Conservation (phyloP, 1,140 invertebrate species). For the Steinernema khuongi region DNA sequence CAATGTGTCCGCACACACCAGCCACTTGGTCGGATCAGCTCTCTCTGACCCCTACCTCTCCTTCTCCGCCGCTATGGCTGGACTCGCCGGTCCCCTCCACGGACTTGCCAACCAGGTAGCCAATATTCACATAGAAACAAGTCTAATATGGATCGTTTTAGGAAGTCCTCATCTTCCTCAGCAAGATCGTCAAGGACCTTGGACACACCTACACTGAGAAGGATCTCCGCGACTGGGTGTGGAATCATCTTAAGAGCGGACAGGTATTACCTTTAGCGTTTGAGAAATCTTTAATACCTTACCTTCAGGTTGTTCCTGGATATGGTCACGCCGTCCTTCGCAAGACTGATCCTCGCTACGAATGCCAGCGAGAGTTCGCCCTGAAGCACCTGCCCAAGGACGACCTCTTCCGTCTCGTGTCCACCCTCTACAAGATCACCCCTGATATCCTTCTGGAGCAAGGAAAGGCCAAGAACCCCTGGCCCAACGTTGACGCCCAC, state of each 20-base stretch:
- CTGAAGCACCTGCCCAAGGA: slow-evolving; percentile 88
- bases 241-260: slow-evolving; percentile 86
- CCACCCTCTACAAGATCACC: slow-evolving; percentile 76
- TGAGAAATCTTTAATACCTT: background rate
- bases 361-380: slow-evolving; percentile 88
- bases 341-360: slow-evolving; percentile 90
- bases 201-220: slow-evolving; percentile 74
- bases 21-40: slow-evolving; percentile 87
- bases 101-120: slow-evolving; percentile 82
- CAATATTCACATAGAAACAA: background rate
- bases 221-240: slow-evolving; percentile 82
- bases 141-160: slow-evolving; percentile 27
- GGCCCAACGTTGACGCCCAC: slow-evolving; percentile 97
- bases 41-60: slow-evolving; percentile 88
- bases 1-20: slow-evolving; percentile 86
- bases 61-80: slow-evolving; percentile 87
- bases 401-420: slow-evolving; percentile 73
- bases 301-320: slow-evolving; percentile 76
- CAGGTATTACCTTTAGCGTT: slow-evolving; percentile 62
- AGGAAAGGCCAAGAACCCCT: slow-evolving; percentile 96
- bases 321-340: slow-evolving; percentile 93
- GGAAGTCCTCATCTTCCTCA: slow-evolving; percentile 78
- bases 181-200: slow-evolving; percentile 73
- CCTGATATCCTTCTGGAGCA: slow-evolving; percentile 84
- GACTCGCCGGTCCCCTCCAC: slow-evolving; percentile 87